Base-by-base conservation (phyloP, 2,113 vertebrate genomes). In the Typhlomys cinereus region DNA sequence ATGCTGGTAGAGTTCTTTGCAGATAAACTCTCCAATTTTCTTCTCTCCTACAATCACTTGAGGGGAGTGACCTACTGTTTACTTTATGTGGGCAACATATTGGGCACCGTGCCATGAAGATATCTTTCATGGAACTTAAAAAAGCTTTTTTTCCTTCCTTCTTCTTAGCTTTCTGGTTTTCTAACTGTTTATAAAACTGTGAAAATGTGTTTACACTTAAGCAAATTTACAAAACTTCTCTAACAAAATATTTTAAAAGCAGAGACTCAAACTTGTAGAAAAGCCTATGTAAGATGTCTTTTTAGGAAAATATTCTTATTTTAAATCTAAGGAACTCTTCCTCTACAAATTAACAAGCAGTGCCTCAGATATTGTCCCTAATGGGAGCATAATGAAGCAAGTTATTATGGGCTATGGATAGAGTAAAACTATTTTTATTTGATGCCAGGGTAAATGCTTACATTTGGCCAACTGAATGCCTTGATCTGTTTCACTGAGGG, bases 351-450 rank as follows among this genome's bases (percentile, higher is more conserved):
- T 76, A 88, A 48, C 83, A 39, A 29, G 41, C 54, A 67, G 29
- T 41, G 62, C 8, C 44, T 66, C 66, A 41, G 71, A 69, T 61
- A 70, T 41, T 92, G 17, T 57, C 70, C 54, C 25, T 80, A 36
- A 13, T 34, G 64, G 36, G 41, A 59, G 62, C 20, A 50, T 8
- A 67, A 34, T 76, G 80, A 39, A 75, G 13, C 34, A n/a, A 81
- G 70, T 34, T 17, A 46, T 52, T 20, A 25, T 57, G n/a, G 13
- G 23, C 52, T 88, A 69, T 76, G 50, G 57, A 84, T 52, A n/a
- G 64, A 69, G 57, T 85, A 62, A 94, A 93, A 88, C 41, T 52
- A 80, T 59, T 69, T 71, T 41, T n/a, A 34, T 48, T 79, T 93
- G 64, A 74, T 46, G 1, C 57, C 54, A 36, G n/a, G 44, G 21